These are phyloP conservation scores for Calameuta idolon DNA, from an alignment of 2,888 invertebrate genomes.

Conservation along the genomic window DNA sequence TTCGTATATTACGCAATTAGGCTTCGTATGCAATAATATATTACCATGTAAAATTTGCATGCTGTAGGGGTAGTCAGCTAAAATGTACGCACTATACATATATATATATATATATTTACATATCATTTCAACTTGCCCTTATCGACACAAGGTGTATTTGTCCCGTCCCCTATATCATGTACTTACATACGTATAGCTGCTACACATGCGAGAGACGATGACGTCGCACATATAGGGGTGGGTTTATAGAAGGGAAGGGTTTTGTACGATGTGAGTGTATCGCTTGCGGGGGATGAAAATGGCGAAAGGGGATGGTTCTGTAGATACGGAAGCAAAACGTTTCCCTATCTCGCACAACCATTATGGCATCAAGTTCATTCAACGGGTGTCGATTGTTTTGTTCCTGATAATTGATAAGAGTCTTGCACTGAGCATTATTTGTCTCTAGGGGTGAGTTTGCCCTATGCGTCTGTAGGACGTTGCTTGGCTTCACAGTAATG, in stretches of 20 bases:
- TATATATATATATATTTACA: background rate
- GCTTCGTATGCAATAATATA: background rate
- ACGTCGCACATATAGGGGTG: background rate
- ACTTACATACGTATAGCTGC: background rate
- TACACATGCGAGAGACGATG: background rate
- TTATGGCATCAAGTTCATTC: background rate
- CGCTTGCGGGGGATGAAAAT: background rate
- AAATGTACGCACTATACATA: background rate
- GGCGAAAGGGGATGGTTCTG: background rate
- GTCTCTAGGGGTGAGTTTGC: background rate
- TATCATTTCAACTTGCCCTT: background rate
- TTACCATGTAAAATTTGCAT: background rate
- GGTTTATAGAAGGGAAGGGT: background rate
- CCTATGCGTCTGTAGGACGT: no score
- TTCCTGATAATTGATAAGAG: background rate
- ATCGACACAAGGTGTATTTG: background rate
- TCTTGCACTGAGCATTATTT: background rate
- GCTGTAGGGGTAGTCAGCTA: background rate
- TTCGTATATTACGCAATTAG: background rate
- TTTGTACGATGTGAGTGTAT: background rate
- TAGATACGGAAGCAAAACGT: background rate
- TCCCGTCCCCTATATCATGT: background rate
- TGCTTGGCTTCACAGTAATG: background rate
- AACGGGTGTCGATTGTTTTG: background rate
- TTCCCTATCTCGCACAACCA: background rate